Evolutionary conservation across 2,113 vertebrate species (phyloP).

Genomic region (Chaenocephalus aceratus): DNA sequence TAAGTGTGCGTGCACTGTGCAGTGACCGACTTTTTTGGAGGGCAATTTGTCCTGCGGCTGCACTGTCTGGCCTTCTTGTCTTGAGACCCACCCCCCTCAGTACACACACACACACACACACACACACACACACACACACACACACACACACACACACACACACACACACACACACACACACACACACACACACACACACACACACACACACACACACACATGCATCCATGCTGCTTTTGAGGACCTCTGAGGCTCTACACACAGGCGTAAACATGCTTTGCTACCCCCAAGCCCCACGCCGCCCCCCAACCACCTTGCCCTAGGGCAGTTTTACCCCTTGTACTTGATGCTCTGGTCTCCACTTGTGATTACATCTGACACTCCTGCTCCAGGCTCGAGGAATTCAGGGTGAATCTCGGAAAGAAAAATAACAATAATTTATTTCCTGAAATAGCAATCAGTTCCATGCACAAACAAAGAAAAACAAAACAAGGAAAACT

Average conservation of each 20-base stretch:
- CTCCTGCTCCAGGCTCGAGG: slow-evolving; percentile 33
- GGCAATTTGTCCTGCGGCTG: slow-evolving; percentile 72
- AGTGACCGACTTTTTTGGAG: slow-evolving; percentile 79
- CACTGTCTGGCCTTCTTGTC: slow-evolving; percentile 75
- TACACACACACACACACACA: slow-evolving; percentile 2
- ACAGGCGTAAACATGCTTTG: slow-evolving; percentile 44
- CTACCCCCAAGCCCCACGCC: slow-evolving; percentile 6
- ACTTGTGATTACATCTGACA: slow-evolving; percentile 71
- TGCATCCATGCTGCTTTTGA: slow-evolving; percentile 25
- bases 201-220: slow-evolving; percentile 3
- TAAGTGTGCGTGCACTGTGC: slow-evolving; percentile 60
- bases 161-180: slow-evolving; percentile 55
- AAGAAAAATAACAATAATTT: slow-evolving; percentile 50
- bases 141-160: slow-evolving; percentile 51
- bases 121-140: slow-evolving; percentile 48
- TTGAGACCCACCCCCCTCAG: slow-evolving; percentile 47
- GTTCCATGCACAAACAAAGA: slow-evolving; percentile 14
- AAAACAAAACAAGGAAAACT: not conserved
- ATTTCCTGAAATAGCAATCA: slow-evolving; percentile 14
- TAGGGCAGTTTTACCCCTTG: slow-evolving; percentile 41
- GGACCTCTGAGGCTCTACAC: not conserved
- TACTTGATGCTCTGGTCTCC: slow-evolving; percentile 44
- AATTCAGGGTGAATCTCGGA: slow-evolving; percentile 10
- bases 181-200: slow-evolving; percentile 23
- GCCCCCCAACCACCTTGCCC: slow-evolving; percentile 39